These are phyloP conservation scores for Sarcophaga bullata DNA, from an alignment of 1,140 invertebrate genomes.

Conservation along the genomic window DNA sequence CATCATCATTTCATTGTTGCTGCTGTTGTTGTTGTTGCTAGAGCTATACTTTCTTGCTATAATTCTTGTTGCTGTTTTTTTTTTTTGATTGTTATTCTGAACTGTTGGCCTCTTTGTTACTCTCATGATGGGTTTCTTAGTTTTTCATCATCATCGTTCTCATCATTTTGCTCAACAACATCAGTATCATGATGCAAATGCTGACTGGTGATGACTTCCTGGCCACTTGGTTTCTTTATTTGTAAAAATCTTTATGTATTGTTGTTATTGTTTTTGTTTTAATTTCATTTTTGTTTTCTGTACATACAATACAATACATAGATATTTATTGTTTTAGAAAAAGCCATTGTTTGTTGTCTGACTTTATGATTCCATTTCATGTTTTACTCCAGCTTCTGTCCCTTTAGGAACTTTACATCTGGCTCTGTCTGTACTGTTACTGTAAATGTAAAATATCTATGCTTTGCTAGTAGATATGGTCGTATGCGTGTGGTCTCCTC, in stretches of 20 bases:
- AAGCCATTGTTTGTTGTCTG: conserved; percentile 22
- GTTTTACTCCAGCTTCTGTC: not conserved
- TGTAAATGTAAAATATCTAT: not conserved
- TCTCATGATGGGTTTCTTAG: conserved; percentile 4
- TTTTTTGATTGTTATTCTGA: no score
- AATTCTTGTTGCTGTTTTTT: conserved; percentile 16
- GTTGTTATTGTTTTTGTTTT: no score
- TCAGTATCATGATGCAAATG: not conserved
- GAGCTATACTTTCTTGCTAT: not conserved
- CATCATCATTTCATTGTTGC: conserved; percentile 14
- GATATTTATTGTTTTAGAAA: not conserved
- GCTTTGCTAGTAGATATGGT: not conserved
- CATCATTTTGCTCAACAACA: not conserved
- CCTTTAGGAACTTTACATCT: not conserved
- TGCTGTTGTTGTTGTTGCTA: not conserved
- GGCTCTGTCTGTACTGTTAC: no score
- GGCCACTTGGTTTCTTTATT: conserved; percentile 12
- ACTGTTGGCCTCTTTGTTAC: not conserved
- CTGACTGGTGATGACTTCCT: not conserved
- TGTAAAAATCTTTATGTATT: no score
- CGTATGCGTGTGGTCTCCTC: not conserved
- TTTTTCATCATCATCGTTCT: not conserved
- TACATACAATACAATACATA: no score
- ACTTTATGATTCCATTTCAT: conserved; percentile 14
- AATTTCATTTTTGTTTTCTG: no score